Percentiles rank a stretch among this genome's conserved stretches.
Conservation (phyloP, 2,797 vertebrate genomes). For the Toxotes lorentzi region DNA sequence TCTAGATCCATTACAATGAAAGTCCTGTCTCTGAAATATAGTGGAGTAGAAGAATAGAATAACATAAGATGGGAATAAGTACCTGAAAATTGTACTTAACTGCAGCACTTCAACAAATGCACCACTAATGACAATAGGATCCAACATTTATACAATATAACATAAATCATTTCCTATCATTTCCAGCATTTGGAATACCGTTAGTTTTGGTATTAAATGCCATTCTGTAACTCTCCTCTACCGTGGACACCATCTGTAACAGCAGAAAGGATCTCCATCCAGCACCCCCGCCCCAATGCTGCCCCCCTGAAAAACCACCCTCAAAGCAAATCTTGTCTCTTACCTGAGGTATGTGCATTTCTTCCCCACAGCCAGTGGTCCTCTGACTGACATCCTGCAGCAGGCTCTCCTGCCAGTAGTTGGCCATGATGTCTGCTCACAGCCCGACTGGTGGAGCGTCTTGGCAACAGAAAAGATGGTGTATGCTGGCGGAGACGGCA, state of each 20-base stretch:
- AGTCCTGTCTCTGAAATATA: neutral
- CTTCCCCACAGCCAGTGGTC: conserved; percentile 79
- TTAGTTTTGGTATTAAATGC: too few species aligned
- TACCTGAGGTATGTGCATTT: neutral
- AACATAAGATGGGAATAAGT: neutral
- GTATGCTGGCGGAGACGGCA: conserved; percentile 88
- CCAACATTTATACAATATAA: neutral
- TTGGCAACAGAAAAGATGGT: conserved; percentile 84
- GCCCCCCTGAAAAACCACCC: neutral
- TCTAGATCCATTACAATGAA: neutral
- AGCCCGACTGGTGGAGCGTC: conserved; percentile 85
- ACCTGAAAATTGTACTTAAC: neutral
- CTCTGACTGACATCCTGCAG: conserved; percentile 84
- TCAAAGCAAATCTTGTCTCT: neutral
- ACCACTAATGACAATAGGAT: neutral
- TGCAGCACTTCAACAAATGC: neutral
- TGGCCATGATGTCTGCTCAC: conserved; percentile 76
- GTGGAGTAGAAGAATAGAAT: neutral
- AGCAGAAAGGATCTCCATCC: neutral
- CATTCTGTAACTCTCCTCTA: too few species aligned
- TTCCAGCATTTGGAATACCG: too few species aligned
- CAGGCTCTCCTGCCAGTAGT: conserved; percentile 90
- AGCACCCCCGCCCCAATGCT: too few species aligned
- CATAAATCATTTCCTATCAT: too few species aligned
- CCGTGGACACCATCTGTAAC: neutral